Evolutionary conservation across 1,140 invertebrate species (phyloP).

Genomic region (Stegodyphus dumicola): DNA sequence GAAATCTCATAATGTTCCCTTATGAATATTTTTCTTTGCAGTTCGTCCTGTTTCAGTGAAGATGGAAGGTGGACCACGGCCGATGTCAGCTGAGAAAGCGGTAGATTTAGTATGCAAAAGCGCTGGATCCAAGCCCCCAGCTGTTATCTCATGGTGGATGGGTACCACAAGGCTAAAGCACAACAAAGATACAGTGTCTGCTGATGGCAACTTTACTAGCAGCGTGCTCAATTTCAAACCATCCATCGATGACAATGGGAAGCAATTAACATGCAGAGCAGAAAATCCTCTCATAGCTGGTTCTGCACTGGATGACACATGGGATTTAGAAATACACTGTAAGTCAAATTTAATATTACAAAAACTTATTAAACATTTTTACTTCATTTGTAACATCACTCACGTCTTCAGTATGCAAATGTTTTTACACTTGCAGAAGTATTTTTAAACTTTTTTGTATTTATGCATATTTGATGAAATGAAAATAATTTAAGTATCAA

Average conservation of each 20-base stretch:
- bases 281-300: constrained; percentile 81
- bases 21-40: constrained; percentile 65
- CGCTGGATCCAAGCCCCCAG: constrained; percentile 85
- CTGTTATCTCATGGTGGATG: constrained; percentile 88
- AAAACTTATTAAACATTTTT: too few species aligned
- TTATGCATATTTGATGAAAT: too few species aligned
- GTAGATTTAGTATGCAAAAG: constrained; percentile 87
- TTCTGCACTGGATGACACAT: constrained; percentile 80
- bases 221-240: constrained; percentile 82
- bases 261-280: constrained; percentile 83
- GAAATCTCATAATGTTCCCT: too few species aligned
- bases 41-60: constrained; percentile 84
- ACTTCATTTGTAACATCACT: too few species aligned
- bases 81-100: constrained; percentile 82
- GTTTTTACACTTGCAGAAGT: not conserved
- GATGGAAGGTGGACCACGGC: constrained; percentile 82
- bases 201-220: constrained; percentile 86
- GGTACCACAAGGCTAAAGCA: constrained; percentile 74
- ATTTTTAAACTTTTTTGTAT: not conserved
- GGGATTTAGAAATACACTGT: constrained; percentile 89
- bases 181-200: constrained; percentile 70
- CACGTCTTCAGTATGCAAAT: not conserved
- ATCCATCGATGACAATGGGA: constrained; percentile 83
- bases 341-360: constrained; percentile 68
- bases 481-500: too few species aligned